phyloP scores from a whole-genome alignment of 1,140 invertebrate species.

The Halesus radiatus region DNA sequence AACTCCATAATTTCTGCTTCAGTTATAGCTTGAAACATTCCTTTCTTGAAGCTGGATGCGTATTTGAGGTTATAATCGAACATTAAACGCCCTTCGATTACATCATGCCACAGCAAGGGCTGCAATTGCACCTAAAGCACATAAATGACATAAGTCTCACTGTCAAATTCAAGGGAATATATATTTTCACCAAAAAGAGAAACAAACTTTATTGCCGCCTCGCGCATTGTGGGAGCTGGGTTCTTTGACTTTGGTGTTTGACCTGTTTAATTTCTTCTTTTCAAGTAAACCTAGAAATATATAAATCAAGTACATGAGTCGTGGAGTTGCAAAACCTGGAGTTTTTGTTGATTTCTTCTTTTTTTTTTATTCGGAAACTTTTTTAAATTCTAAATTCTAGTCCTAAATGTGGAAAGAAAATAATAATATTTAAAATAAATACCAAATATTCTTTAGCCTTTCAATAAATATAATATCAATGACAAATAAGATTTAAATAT shows the following conservation, averaged over 20 bases:
- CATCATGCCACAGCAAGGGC: constrained; percentile 33
- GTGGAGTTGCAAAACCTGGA: no score
- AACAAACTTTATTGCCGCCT: constrained; percentile 17
- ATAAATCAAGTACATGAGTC: background rate
- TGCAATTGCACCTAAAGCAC: constrained; percentile 15
- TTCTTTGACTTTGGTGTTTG: background rate
- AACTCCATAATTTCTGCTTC: constrained; percentile 84
- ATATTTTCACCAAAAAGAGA: background rate
- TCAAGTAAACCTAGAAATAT: constrained; percentile 6
- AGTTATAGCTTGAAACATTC: constrained; percentile 80
- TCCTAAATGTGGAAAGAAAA: no score
- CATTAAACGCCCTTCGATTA: constrained; percentile 68
- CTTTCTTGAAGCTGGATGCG: constrained; percentile 75
- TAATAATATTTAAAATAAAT: no score
- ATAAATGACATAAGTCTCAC: background rate
- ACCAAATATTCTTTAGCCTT: no score
- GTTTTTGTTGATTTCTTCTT: no score
- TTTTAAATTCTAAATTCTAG: no score
- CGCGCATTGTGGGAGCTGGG: background rate
- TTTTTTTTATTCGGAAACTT: no score
- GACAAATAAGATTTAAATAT: no score
- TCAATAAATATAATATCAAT: no score
- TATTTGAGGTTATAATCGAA: constrained; percentile 77
- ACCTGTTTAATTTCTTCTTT: constrained; percentile 23
- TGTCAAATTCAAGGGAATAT: background rate